Percentiles rank a stretch among this genome's conserved stretches.
phyloP scores from a whole-genome alignment of 2,113 vertebrate genomes.

The Otus sunia region DNA sequence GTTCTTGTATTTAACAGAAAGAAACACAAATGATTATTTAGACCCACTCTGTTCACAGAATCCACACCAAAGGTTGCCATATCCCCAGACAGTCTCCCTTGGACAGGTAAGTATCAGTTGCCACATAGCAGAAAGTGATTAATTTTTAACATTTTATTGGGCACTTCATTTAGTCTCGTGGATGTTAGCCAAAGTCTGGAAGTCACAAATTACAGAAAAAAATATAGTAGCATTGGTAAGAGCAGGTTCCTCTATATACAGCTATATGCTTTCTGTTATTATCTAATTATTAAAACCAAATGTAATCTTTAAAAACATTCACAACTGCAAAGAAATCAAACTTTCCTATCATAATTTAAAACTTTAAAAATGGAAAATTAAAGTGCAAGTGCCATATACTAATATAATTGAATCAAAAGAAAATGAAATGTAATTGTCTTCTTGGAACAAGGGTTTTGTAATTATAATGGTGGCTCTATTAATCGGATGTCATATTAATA shows the following conservation, averaged over 20 bases:
- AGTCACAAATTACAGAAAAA: neutral
- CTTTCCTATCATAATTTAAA: neutral
- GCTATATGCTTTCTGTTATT: conserved; percentile 25
- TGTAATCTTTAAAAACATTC: conserved; percentile 50
- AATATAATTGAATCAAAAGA: conserved; percentile 57
- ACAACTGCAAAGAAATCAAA: conserved; percentile 35
- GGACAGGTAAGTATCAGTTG: neutral
- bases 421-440: conserved; percentile 65
- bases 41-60: neutral
- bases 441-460: conserved; percentile 52
- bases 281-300: conserved; percentile 7
- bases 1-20: neutral
- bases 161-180: neutral
- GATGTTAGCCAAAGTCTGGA: neutral
- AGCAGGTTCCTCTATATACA: neutral
- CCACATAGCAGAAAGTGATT: neutral
- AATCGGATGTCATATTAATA: conserved; percentile 57
- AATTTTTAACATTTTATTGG: neutral
- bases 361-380: conserved; percentile 45
- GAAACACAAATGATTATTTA: neutral
- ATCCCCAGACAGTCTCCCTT: neutral
- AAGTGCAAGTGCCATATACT: conserved; percentile 53
- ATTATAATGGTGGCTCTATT: conserved; percentile 59
- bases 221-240: accelerated
- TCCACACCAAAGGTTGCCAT: neutral